Conservation (phyloP, 2,797 vertebrate genomes). For the Chrosomus eos region DNA sequence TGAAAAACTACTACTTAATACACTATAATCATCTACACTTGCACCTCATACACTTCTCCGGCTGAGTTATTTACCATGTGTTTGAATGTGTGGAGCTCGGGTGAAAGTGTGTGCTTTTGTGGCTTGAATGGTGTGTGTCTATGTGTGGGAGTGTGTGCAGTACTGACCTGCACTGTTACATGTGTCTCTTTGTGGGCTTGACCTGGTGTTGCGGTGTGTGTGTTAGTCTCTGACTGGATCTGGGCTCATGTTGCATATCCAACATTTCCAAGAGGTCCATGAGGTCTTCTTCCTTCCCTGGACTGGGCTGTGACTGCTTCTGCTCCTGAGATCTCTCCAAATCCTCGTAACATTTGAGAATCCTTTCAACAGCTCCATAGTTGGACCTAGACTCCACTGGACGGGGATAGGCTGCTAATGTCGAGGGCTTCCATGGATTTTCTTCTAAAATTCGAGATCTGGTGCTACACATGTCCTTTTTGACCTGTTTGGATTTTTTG, state of each 20-base stretch:
- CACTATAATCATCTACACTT: constrained; percentile 28
- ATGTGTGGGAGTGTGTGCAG: constrained; percentile 37
- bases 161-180: constrained; percentile 77
- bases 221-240: constrained; percentile 66
- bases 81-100: constrained; percentile 25
- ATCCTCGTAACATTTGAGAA: constrained; percentile 90
- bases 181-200: constrained; percentile 65
- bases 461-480: constrained; percentile 65
- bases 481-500: constrained; percentile 62
- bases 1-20: neutral
- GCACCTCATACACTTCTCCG: constrained; percentile 44
- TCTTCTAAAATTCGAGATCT: constrained; percentile 78
- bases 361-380: constrained; percentile 92
- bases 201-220: constrained; percentile 64
- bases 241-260: constrained; percentile 77
- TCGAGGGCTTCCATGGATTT: constrained; percentile 90
- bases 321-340: constrained; percentile 66
- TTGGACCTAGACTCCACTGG: constrained; percentile 93
- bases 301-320: constrained; percentile 61
- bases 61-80: constrained; percentile 22
- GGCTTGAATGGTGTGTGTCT: constrained; percentile 33
- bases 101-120: constrained; percentile 33
- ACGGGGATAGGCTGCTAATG: constrained; percentile 89
- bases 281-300: constrained; percentile 70
- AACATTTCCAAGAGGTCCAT: constrained; percentile 80